phyloP scores from a whole-genome alignment of 2,113 vertebrate species.

The human (Homo sapiens) region GRCh38 chr16:67094501-67095000 shows the following conservation, averaged over 20 bases:
- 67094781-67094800: slow-evolving; percentile 52
- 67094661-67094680: slow-evolving; percentile 88
- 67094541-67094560: slow-evolving; percentile 44
- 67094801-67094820: slow-evolving; percentile 50
- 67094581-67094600: slow-evolving; percentile 77
- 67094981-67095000: too few relatives aligned
- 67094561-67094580: slow-evolving; percentile 64
- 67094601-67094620: slow-evolving; percentile 93
- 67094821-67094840: slow-evolving; percentile 22
- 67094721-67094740: slow-evolving; percentile 75
- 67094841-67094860: background rate
- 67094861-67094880: background rate
- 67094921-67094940: background rate
- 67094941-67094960: too few relatives aligned
- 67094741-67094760: slow-evolving; percentile 75
- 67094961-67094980: too few relatives aligned
- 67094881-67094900: slow-evolving; percentile 30
- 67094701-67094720: slow-evolving; percentile 80
- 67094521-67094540: slow-evolving; percentile 53
- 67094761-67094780: slow-evolving; percentile 74
- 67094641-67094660: slow-evolving; percentile 80
- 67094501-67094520: slow-evolving; percentile 29
- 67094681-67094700: slow-evolving; percentile 81
- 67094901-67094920: background rate
- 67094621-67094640: slow-evolving; percentile 90